A percentile compares a stretch with the other conserved stretches of the same genome.
These are phyloP conservation scores for Hofmannophila pseudospretella DNA, from an alignment of 2,888 invertebrate species.

Conservation along the genomic window DNA sequence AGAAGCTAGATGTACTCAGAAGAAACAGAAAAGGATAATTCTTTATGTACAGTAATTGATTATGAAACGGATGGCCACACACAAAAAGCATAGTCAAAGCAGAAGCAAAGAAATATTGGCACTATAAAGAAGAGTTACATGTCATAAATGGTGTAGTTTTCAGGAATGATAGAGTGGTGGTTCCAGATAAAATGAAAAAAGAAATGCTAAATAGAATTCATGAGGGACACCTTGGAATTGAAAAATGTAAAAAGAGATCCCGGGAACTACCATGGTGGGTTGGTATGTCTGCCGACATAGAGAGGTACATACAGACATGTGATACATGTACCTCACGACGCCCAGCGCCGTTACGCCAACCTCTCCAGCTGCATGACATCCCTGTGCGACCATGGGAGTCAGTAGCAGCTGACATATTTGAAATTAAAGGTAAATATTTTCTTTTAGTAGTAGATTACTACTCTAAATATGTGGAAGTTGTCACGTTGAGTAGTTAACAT, in stretches of 20 bases:
- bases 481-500: neutral
- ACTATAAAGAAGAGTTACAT: too few relatives aligned
- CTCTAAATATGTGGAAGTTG: constrained; percentile 10
- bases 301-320: neutral
- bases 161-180: too few relatives aligned
- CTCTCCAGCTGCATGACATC: neutral
- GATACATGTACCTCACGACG: neutral
- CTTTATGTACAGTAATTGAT: too few relatives aligned
- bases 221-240: constrained; percentile 1
- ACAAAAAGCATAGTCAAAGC: too few relatives aligned
- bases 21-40: too few relatives aligned
- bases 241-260: neutral
- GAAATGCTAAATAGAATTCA: neutral
- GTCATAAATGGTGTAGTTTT: too few relatives aligned
- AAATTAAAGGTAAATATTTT: constrained; percentile 1
- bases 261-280: neutral
- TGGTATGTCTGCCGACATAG: neutral
- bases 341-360: neutral
- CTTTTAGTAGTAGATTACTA: constrained; percentile 11
- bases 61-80: too few relatives aligned
- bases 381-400: neutral
- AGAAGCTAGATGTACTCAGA: too few relatives aligned
- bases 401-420: constrained; percentile 8
- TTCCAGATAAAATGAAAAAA: too few relatives aligned
- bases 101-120: too few relatives aligned